phyloP scores from a whole-genome alignment of 1,140 invertebrate species.

The Lasaia peninsularis region DNA sequence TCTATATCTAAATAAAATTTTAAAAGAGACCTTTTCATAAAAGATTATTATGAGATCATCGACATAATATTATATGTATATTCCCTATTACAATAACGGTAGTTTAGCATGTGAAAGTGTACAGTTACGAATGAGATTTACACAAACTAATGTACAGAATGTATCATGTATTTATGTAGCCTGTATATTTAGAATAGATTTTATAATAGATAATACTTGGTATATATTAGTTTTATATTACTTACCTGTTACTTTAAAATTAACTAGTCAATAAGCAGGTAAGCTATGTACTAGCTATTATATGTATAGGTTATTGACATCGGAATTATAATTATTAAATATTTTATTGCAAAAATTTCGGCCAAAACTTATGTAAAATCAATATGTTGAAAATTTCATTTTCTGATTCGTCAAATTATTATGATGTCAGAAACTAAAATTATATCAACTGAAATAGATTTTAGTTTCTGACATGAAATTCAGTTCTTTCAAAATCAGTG shows the following conservation, averaged over 20 bases:
- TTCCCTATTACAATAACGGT: slow-evolving; percentile 11
- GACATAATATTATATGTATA: slow-evolving; percentile 24
- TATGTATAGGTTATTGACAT: neutral
- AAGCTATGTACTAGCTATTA: slow-evolving; percentile 20
- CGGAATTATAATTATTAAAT: neutral
- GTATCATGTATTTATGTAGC: slow-evolving; percentile 19
- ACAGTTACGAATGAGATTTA: slow-evolving; percentile 76
- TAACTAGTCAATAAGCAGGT: slow-evolving; percentile 43
- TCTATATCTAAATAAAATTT: too few relatives aligned
- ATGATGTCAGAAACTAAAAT: too few relatives aligned
- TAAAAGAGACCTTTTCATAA: too few relatives aligned
- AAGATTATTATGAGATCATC: slow-evolving; percentile 8
- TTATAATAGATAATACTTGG: neutral
- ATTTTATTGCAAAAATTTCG: neutral
- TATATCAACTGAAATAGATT: too few relatives aligned
- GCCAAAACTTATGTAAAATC: too few relatives aligned
- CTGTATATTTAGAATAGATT: slow-evolving; percentile 1
- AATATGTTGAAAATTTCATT: too few relatives aligned
- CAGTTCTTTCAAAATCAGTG: too few relatives aligned
- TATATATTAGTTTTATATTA: neutral
- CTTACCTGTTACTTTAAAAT: slow-evolving; percentile 26
- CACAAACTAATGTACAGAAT: slow-evolving; percentile 55
- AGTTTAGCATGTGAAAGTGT: slow-evolving; percentile 48
- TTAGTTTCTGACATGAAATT: too few relatives aligned
- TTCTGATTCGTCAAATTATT: too few relatives aligned